Percentiles rank a stretch among this genome's conserved stretches.
Conservation (phyloP, 1,140 invertebrate genomes). For the Nasonia longicornis region DNA sequence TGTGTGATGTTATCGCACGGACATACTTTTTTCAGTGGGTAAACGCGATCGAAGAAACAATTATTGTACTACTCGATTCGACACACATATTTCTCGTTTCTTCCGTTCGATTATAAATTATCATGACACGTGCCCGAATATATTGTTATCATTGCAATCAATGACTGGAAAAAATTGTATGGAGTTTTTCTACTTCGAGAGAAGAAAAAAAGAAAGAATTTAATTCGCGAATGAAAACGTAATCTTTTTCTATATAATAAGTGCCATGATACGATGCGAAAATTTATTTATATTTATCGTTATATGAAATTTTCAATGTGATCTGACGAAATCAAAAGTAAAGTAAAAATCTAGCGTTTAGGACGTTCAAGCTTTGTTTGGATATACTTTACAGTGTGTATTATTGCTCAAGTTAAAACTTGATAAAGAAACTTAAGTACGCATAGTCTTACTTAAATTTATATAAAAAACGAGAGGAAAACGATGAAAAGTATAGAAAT, state of each 20-base stretch:
- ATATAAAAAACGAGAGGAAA: no score
- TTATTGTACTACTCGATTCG: not conserved
- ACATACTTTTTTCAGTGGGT: no score
- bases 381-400: not conserved
- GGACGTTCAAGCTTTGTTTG: not conserved
- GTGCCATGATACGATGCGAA: slow-evolving; percentile 1
- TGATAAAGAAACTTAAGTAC: not conserved
- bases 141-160: slow-evolving; percentile 24
- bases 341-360: slow-evolving; percentile 5
- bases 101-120: not conserved
- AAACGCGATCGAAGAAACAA: no score
- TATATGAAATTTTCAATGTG: slow-evolving; percentile 17
- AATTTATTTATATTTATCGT: slow-evolving; percentile 20
- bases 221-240: not conserved
- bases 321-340: slow-evolving; percentile 26
- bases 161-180: slow-evolving; percentile 2
- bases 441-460: not conserved
- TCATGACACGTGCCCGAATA: no score
- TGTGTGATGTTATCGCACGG: no score
- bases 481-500: not conserved
- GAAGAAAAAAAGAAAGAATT: not conserved
- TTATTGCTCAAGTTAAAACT: not conserved
- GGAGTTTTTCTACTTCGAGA: not conserved
- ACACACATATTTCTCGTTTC: not conserved
- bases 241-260: not conserved